Evolutionary conservation across 2,797 vertebrate species (phyloP).

Genomic region (Amblyopsis hoosieri): DNA sequence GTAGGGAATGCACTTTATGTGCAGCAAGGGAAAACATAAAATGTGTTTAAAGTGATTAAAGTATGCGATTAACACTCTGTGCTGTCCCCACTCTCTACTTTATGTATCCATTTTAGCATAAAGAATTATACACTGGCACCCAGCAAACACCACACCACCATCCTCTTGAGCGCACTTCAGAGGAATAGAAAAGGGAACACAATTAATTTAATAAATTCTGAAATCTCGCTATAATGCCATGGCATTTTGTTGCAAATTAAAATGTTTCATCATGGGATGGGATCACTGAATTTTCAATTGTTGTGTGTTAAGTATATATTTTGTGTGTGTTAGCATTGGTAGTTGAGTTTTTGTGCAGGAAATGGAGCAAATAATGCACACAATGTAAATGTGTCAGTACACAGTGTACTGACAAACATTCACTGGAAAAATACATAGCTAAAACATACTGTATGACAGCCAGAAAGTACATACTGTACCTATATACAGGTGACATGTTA

Average conservation of each 20-base stretch:
- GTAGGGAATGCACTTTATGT: conserved; percentile 23
- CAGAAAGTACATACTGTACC: too few species aligned
- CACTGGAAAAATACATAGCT: too few species aligned
- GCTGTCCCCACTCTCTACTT: conserved; percentile 22
- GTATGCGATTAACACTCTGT: conserved; percentile 43
- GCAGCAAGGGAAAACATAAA: conserved; percentile 18
- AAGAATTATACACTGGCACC: conserved; percentile 40
- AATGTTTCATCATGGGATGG: not conserved
- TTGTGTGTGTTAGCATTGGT: too few species aligned
- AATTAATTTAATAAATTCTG: conserved; percentile 63
- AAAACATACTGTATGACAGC: too few species aligned
- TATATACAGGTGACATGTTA: too few species aligned
- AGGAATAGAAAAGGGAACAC: conserved; percentile 35
- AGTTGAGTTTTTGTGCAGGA: conserved; percentile 27
- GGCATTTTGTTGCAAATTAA: not conserved
- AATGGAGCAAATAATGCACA: conserved; percentile 21
- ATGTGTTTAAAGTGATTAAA: conserved; percentile 15
- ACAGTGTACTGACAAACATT: too few species aligned
- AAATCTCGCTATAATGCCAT: conserved; percentile 46
- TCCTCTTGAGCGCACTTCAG: conserved; percentile 56
- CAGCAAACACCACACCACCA: conserved; percentile 40
- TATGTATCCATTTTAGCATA: conserved; percentile 46
- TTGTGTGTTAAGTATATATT: too few species aligned
- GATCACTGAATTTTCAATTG: too few species aligned
- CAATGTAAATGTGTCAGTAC: too few species aligned